Percentiles rank a stretch among this genome's conserved stretches.
Evolutionary conservation across 2,797 vertebrate species (phyloP).

Genomic region (Pelobates cultripes): DNA sequence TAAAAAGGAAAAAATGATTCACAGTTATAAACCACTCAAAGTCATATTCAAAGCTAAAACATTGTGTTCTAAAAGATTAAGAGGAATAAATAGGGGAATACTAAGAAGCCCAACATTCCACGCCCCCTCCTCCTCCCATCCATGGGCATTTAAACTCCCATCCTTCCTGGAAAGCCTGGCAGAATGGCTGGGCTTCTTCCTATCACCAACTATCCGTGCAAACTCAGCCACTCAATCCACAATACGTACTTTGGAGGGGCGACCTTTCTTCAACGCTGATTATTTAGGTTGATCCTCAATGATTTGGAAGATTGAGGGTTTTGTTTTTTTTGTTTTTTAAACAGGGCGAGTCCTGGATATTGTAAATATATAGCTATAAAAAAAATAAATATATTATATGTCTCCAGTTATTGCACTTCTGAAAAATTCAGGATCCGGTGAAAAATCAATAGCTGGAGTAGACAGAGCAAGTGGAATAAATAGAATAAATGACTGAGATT

Average conservation of each 20-base stretch:
- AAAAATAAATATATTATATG: too few relatives aligned
- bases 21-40: too few relatives aligned
- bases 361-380: too few relatives aligned
- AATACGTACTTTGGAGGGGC: slow-evolving; percentile 29
- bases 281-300: not conserved
- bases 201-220: not conserved
- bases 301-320: slow-evolving; percentile 3
- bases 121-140: not conserved
- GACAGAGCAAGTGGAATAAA: not conserved
- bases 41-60: not conserved
- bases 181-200: not conserved
- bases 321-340: not conserved
- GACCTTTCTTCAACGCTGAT: slow-evolving; percentile 12
- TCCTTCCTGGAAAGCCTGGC: slow-evolving; percentile 16
- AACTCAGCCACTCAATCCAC: not conserved
- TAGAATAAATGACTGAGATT: not conserved
- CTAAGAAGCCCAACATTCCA: slow-evolving; percentile 5
- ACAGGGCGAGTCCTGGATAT: slow-evolving; percentile 24
- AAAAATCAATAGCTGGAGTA: not conserved
- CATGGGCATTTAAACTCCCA: slow-evolving; percentile 29
- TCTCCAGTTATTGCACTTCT: too few relatives aligned
- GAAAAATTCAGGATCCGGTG: too few relatives aligned
- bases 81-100: not conserved
- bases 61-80: not conserved
- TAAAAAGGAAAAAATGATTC: not conserved